These are phyloP conservation scores for Teleogryllus oceanicus DNA, from an alignment of 2,888 invertebrate genomes.

Conservation along the genomic window DNA sequence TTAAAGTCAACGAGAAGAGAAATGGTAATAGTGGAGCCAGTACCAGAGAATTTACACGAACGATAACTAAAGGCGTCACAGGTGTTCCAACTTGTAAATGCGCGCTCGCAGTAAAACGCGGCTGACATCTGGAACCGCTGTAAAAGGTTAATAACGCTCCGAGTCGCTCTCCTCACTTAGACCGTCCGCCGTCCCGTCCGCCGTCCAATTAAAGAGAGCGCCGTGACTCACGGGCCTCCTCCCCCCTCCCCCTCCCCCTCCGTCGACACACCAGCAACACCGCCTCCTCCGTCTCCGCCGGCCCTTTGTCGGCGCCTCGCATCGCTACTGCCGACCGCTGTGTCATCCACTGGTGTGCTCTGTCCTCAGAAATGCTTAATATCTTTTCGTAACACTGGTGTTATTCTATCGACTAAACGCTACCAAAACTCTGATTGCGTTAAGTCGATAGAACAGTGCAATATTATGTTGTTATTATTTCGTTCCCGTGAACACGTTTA, in stretches of 20 bases:
- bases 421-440: no score
- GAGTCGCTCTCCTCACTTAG: background rate
- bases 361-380: no score
- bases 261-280: background rate
- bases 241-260: background rate
- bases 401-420: no score
- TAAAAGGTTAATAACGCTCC: background rate
- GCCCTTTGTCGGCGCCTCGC: background rate
- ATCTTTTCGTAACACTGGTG: no score
- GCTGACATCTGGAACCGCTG: slow-evolving; percentile 7
- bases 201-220: slow-evolving; percentile 7
- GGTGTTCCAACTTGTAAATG: slow-evolving; percentile 18
- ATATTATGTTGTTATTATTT: no score
- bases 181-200: background rate
- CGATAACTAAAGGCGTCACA: slow-evolving; percentile 9
- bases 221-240: background rate
- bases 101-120: background rate
- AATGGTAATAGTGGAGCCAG: background rate
- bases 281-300: background rate
- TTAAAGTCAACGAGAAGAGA: background rate
- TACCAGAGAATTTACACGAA: slow-evolving; percentile 8
- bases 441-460: no score
- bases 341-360: no score
- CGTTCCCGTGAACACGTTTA: no score
- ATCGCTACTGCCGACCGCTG: no score